A percentile compares a stretch with the other conserved stretches of the same genome.
These are phyloP conservation scores for Drosophila bocqueti DNA, from an alignment of 1,140 invertebrate species.

Conservation along the genomic window DNA sequence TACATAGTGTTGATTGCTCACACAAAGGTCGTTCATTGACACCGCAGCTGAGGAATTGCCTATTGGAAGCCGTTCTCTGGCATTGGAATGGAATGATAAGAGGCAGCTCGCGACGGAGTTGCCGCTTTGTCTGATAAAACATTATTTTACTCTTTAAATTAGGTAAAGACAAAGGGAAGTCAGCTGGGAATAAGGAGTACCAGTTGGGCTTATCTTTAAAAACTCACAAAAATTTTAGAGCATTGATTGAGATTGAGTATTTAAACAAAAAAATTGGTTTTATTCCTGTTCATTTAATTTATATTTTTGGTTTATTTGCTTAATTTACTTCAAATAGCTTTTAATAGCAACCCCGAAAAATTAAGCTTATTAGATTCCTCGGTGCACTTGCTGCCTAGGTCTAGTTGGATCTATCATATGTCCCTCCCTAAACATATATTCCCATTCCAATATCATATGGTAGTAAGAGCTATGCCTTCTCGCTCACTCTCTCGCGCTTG, in stretches of 20 bases:
- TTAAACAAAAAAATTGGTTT: too few relatives aligned
- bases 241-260: too few relatives aligned
- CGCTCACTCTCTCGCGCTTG: neutral
- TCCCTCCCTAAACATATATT: neutral
- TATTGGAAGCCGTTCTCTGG: slow-evolving; percentile 32
- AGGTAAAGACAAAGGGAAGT: neutral
- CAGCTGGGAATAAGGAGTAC: neutral
- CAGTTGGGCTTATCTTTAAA: neutral
- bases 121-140: slow-evolving; percentile 21
- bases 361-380: neutral
- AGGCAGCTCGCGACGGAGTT: slow-evolving; percentile 9
- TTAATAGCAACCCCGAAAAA: neutral
- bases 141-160: neutral
- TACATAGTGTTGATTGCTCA: slow-evolving; percentile 23
- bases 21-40: slow-evolving; percentile 79
- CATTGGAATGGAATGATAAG: slow-evolving; percentile 62
- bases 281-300: neutral
- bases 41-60: slow-evolving; percentile 23
- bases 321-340: neutral
- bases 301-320: neutral
- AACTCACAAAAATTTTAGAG: too few relatives aligned
- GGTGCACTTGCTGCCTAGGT: slow-evolving; percentile 11
- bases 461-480: neutral
- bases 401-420: slow-evolving; percentile 22
- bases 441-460: slow-evolving; percentile 30